These are phyloP conservation scores for Aradus depressus DNA, from an alignment of 2,888 invertebrate species.

Conservation along the genomic window DNA sequence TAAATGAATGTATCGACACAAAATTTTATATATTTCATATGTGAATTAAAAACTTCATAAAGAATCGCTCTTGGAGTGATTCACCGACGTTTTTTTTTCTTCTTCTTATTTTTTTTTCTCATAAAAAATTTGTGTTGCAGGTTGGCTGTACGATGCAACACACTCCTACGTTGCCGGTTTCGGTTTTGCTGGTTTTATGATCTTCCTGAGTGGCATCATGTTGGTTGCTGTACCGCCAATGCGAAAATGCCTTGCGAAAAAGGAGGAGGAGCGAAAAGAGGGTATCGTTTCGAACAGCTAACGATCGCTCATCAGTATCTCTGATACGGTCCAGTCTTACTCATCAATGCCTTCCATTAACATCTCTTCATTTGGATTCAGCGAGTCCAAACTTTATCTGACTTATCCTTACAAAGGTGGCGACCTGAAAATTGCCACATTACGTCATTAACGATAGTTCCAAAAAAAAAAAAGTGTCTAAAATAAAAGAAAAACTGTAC, in stretches of 20 bases:
- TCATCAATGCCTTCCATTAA: slow-evolving; percentile 14
- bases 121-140: slow-evolving; percentile 48
- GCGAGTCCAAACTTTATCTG: slow-evolving; percentile 2
- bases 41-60: too few relatives aligned
- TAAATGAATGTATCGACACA: too few relatives aligned
- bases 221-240: slow-evolving; percentile 70
- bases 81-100: too few relatives aligned
- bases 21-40: too few relatives aligned
- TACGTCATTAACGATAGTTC: too few relatives aligned
- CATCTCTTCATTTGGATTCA: slow-evolving; percentile 2
- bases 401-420: neutral
- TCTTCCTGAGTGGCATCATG: slow-evolving; percentile 77
- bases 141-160: slow-evolving; percentile 68
- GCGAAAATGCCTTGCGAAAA: slow-evolving; percentile 40
- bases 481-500: too few relatives aligned
- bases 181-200: slow-evolving; percentile 72
- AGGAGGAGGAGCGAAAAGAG: neutral
- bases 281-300: slow-evolving; percentile 10
- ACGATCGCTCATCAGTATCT: slow-evolving; percentile 2
- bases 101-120: too few relatives aligned
- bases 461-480: too few relatives aligned
- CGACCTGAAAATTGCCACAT: too few relatives aligned
- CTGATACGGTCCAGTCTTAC: neutral
- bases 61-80: too few relatives aligned
- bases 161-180: slow-evolving; percentile 78